phyloP scores from a whole-genome alignment of 2,888 invertebrate species.

The Napeogenes inachia region DNA sequence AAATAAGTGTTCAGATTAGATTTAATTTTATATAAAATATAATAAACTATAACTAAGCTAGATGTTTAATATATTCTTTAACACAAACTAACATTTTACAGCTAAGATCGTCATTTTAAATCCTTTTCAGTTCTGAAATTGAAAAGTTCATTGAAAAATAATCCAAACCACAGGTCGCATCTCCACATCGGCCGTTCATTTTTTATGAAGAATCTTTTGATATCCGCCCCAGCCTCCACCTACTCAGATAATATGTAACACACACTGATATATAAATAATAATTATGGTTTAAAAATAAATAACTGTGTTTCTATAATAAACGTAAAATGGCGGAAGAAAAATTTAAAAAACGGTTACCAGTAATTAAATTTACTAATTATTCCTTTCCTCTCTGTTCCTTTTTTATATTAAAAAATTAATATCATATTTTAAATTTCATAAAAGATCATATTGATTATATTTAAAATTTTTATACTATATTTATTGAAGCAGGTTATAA shows the following conservation, averaged over 20 bases:
- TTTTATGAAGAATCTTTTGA: constrained; percentile 74
- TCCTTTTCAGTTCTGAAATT: constrained; percentile 30
- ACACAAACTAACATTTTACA: constrained; percentile 12
- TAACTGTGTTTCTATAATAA: no score
- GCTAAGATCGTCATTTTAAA: constrained; percentile 20
- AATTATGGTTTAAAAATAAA: no score
- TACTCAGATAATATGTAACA: constrained; percentile 53
- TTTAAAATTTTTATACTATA: neutral
- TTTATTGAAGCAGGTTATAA: neutral
- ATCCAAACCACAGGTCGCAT: constrained; percentile 47
- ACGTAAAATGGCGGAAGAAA: no score
- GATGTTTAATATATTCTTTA: neutral
- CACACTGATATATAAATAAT: constrained; percentile 36
- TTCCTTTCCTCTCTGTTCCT: no score
- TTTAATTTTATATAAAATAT: no score
- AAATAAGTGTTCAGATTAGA: no score
- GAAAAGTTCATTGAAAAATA: constrained; percentile 44
- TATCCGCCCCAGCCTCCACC: constrained; percentile 49
- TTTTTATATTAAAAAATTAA: no score
- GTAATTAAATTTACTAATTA: no score
- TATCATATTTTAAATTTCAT: no score
- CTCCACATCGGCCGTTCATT: constrained; percentile 66
- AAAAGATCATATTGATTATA: no score
- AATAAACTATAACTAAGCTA: no score
- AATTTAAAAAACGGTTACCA: no score